Percentiles rank a stretch among this genome's conserved stretches.
Conservation (phyloP, 2,113 vertebrate genomes). For the Ictalurus furcatus region DNA sequence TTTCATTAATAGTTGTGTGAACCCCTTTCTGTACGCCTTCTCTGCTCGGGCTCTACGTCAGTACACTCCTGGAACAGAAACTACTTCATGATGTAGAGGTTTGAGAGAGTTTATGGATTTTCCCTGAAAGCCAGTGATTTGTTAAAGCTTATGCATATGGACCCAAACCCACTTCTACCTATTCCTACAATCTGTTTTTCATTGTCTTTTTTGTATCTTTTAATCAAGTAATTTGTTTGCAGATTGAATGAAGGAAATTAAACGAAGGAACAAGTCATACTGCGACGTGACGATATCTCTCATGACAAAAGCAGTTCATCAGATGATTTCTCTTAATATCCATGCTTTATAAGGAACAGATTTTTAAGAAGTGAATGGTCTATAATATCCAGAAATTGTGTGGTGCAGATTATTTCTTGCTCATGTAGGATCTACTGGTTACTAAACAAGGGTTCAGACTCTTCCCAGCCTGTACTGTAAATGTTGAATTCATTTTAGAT, state of each 20-base stretch:
- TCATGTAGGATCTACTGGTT: not conserved
- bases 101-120: not conserved
- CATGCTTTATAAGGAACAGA: not conserved
- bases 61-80: not conserved
- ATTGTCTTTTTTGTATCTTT: not conserved
- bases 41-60: slow-evolving; percentile 37
- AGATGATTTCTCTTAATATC: not conserved
- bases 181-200: not conserved
- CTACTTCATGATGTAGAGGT: not conserved
- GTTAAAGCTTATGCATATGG: not conserved
- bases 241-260: not conserved
- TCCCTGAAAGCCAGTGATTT: not conserved
- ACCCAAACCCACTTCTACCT: not conserved
- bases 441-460: not conserved
- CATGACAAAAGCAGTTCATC: not conserved
- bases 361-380: not conserved
- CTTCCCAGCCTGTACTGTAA: not conserved
- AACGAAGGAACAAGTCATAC: not conserved
- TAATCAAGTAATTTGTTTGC: not conserved
- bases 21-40: slow-evolving; percentile 76
- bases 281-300: not conserved
- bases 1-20: slow-evolving; percentile 74
- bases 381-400: not conserved
- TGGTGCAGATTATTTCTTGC: not conserved
- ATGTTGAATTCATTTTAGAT: not conserved